A percentile compares a stretch with the other conserved stretches of the same genome.
phyloP scores from a whole-genome alignment of 2,888 invertebrate species.

The Oscheius myriophilus region DNA sequence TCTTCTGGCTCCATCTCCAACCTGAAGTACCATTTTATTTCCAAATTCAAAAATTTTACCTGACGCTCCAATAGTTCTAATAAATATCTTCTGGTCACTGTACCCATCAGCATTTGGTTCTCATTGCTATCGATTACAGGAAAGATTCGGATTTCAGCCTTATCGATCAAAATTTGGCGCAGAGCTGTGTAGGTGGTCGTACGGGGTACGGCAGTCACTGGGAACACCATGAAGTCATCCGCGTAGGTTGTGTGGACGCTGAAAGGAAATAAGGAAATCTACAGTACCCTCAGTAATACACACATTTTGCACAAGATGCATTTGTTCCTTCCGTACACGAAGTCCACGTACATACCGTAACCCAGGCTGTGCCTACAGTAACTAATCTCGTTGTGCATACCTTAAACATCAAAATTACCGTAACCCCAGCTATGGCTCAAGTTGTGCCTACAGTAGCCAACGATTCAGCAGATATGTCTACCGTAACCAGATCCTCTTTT shows the following conservation, averaged over 20 bases:
- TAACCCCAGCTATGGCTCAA: too few species aligned
- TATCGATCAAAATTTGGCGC: conserved; percentile 81
- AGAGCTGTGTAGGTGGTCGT: conserved; percentile 86
- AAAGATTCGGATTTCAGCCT: conserved; percentile 82
- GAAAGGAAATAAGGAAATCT: not conserved
- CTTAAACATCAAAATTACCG: too few species aligned
- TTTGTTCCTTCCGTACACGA: too few species aligned
- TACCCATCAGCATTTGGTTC: conserved; percentile 67
- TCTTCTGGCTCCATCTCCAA: conserved; percentile 63
- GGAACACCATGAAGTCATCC: conserved; percentile 91
- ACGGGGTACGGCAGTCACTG: conserved; percentile 75
- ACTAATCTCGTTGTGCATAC: too few species aligned
- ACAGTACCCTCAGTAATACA: not conserved
- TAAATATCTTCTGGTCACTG: conserved; percentile 61
- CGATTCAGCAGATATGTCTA: too few species aligned
- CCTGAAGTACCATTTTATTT: conserved; percentile 16
- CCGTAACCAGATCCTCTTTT: too few species aligned
- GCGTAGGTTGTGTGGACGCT: conserved; percentile 75
- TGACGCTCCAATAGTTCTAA: conserved; percentile 56
- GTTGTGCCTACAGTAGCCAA: too few species aligned
- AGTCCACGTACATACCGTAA: too few species aligned
- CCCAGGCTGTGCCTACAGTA: too few species aligned
- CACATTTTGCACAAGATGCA: too few species aligned
- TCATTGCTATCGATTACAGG: conserved; percentile 84
- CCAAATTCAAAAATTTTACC: conserved; percentile 5